A percentile compares a stretch with the other conserved stretches of the same genome.
phyloP scores from a whole-genome alignment of 2,888 invertebrate species.

The Xestia xanthographa region DNA sequence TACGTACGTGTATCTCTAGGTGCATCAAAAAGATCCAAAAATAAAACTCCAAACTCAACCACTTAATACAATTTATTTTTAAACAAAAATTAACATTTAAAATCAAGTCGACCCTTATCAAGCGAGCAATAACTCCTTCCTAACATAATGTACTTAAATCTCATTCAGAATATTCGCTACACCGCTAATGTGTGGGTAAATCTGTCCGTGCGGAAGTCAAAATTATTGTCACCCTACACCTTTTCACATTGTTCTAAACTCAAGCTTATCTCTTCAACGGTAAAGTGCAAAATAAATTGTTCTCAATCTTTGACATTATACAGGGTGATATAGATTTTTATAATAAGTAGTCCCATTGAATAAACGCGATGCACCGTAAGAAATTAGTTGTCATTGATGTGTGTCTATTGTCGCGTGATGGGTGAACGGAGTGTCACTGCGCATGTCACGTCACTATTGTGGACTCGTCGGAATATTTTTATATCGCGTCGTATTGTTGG shows the following conservation, averaged over 20 bases:
- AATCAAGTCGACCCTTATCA: slow-evolving; percentile 68
- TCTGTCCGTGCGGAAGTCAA: slow-evolving; percentile 83
- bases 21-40: slow-evolving; percentile 30
- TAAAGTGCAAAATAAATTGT: slow-evolving; percentile 57
- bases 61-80: slow-evolving; percentile 59
- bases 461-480: slow-evolving; percentile 46
- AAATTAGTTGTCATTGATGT: slow-evolving; percentile 88
- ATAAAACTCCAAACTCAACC: slow-evolving; percentile 30
- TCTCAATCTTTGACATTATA: slow-evolving; percentile 23
- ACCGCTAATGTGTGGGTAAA: slow-evolving; percentile 87
- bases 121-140: slow-evolving; percentile 60
- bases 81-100: slow-evolving; percentile 64
- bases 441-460: slow-evolving; percentile 58
- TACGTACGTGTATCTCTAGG: slow-evolving; percentile 5
- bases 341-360: slow-evolving; percentile 76
- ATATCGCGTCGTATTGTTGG: slow-evolving; percentile 51
- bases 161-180: slow-evolving; percentile 76
- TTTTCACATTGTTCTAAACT: slow-evolving; percentile 20
- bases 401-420: slow-evolving; percentile 78
- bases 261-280: slow-evolving; percentile 29
- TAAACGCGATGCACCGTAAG: slow-evolving; percentile 86
- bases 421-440: slow-evolving; percentile 72
- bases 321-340: slow-evolving; percentile 68
- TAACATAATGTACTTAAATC: slow-evolving; percentile 68
- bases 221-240: slow-evolving; percentile 73